phyloP scores from a whole-genome alignment of 2,113 vertebrate genomes.

The Probosciger aterrimus region DNA sequence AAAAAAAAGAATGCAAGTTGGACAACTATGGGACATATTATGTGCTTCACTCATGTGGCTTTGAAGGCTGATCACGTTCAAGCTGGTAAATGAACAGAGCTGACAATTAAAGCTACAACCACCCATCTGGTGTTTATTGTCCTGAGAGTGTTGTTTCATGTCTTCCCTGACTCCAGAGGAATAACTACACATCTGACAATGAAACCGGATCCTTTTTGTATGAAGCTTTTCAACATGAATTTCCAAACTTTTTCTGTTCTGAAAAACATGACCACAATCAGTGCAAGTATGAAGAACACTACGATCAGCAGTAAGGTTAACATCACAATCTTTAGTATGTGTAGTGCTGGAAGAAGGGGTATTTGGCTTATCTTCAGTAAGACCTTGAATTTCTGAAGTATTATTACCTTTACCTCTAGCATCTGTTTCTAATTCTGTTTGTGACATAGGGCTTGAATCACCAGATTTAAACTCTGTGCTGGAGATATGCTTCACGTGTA shows the following conservation, averaged over 20 bases:
- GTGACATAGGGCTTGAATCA: background rate
- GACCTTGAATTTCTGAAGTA: background rate
- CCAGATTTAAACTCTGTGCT: constrained; percentile 14
- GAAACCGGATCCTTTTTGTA: constrained; percentile 63
- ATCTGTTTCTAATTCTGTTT: background rate
- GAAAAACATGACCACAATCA: constrained; percentile 75
- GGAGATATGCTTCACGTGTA: background rate
- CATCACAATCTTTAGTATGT: background rate
- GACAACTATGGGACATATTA: constrained; percentile 57
- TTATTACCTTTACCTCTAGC: background rate
- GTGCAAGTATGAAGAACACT: constrained; percentile 62
- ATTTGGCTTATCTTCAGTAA: background rate
- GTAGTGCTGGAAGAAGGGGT: background rate
- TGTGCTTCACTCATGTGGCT: constrained; percentile 72
- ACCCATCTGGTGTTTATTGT: constrained; percentile 52
- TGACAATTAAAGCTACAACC: constrained; percentile 59
- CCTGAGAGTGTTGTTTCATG: constrained; percentile 67
- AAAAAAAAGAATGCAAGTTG: constrained; percentile 66
- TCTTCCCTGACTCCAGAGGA: constrained; percentile 59
- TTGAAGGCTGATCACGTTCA: constrained; percentile 25
- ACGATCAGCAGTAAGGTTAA: background rate
- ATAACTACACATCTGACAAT: constrained; percentile 67
- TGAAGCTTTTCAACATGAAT: constrained; percentile 72
- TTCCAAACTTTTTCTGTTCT: constrained; percentile 70
- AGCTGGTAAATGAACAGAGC: constrained; percentile 59